Percentiles rank a stretch among this genome's conserved stretches.
These are phyloP conservation scores for Eristalis tenax DNA, from an alignment of 2,888 invertebrate species.

Conservation along the genomic window DNA sequence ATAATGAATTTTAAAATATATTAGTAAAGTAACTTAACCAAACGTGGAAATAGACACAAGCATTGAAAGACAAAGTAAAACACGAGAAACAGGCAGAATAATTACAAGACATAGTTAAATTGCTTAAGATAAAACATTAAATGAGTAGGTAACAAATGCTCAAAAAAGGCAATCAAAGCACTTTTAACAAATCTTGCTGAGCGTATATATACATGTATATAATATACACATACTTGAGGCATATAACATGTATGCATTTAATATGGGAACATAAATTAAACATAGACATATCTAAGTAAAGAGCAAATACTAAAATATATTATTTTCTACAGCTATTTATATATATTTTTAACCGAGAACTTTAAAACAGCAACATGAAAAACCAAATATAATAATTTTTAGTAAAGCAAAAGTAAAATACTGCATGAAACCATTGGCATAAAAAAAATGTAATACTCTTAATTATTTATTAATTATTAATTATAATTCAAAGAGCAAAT, in stretches of 20 bases:
- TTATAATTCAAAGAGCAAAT: constrained; percentile 18
- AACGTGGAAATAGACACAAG: constrained; percentile 54
- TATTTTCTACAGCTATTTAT: constrained; percentile 30
- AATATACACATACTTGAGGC: constrained; percentile 54
- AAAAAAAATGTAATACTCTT: constrained; percentile 19
- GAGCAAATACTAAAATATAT: constrained; percentile 61
- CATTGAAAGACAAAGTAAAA: constrained; percentile 71
- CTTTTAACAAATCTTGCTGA: constrained; percentile 34
- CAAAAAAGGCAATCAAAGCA: constrained; percentile 40
- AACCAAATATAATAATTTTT: constrained; percentile 70
- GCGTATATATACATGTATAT: constrained; percentile 8
- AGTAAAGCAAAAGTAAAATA: constrained; percentile 27
- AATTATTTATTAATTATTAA: constrained; percentile 61
- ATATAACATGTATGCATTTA: constrained; percentile 56
- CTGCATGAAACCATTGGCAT: background rate
- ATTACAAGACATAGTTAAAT: constrained; percentile 70
- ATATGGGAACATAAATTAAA: constrained; percentile 69
- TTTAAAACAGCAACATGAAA: constrained; percentile 53
- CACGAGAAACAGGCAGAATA: constrained; percentile 48
- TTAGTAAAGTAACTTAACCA: constrained; percentile 39
- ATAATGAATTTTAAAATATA: constrained; percentile 31
- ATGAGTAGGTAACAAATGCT: constrained; percentile 19
- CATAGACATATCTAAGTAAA: constrained; percentile 71
- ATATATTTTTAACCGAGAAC: constrained; percentile 45
- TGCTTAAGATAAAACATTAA: constrained; percentile 15